Evolutionary conservation across 2,797 vertebrate species (phyloP).

Genomic region (Anniella stebbinsi): DNA sequence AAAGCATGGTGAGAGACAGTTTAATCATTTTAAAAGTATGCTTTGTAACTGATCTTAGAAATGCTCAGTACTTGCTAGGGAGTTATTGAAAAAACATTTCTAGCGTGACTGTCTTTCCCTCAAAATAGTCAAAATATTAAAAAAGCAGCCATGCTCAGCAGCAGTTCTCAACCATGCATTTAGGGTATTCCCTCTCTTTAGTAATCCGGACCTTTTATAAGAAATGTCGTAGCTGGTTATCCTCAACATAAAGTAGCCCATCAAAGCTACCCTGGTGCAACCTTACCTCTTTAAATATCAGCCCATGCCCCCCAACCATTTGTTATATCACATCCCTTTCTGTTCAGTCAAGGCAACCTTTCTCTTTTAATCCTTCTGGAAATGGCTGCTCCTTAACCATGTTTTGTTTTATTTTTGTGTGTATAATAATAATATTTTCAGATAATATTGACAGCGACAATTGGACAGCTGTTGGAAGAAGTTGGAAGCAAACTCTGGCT

Average conservation of each 20-base stretch:
- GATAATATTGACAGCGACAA: too few species aligned
- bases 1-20: conserved; percentile 69
- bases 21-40: conserved; percentile 74
- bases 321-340: conserved; percentile 73
- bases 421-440: neutral
- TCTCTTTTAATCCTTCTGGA: conserved; percentile 50
- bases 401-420: neutral
- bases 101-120: conserved; percentile 67
- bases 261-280: conserved; percentile 75
- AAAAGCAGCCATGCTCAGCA: conserved; percentile 72
- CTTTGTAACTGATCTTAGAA: conserved; percentile 73
- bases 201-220: conserved; percentile 74
- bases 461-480: too few species aligned
- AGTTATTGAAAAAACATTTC: conserved; percentile 75
- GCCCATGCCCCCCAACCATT: conserved; percentile 72
- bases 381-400: conserved; percentile 30
- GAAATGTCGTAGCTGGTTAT: conserved; percentile 80
- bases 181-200: conserved; percentile 72
- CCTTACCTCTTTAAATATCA: conserved; percentile 80
- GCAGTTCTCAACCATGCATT: conserved; percentile 69
- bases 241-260: conserved; percentile 74
- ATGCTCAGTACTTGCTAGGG: conserved; percentile 56
- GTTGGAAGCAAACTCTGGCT: too few species aligned
- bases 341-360: conserved; percentile 54
- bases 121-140: conserved; percentile 69